These are phyloP conservation scores for Protomyctophum bolini DNA, from an alignment of 2,113 vertebrate species.

Conservation along the genomic window DNA sequence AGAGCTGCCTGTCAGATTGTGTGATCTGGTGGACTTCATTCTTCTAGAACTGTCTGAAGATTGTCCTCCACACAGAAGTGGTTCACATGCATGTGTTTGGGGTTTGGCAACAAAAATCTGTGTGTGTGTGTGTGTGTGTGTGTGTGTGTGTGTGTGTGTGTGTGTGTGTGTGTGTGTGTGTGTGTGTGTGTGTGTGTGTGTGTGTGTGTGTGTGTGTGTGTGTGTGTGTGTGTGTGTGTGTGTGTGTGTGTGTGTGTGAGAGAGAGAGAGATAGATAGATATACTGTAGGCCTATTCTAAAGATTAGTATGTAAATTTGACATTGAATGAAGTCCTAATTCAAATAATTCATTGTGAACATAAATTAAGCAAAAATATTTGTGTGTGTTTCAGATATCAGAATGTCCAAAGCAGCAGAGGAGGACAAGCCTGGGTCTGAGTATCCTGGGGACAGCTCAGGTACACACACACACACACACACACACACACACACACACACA, in stretches of 20 bases:
- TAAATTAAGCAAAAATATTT: constrained; percentile 9
- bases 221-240: constrained; percentile 8
- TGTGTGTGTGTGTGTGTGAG: not conserved
- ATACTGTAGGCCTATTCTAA: too few species aligned
- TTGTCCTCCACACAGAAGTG: too few species aligned
- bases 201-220: constrained; percentile 13
- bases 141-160: not conserved
- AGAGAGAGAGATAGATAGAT: too few species aligned
- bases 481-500: not conserved
- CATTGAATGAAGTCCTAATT: too few species aligned
- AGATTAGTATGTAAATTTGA: too few species aligned
- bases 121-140: too few species aligned
- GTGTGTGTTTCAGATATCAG: constrained; percentile 77
- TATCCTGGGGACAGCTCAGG: constrained; percentile 81
- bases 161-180: constrained; percentile 10
- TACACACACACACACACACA: constrained; percentile 30
- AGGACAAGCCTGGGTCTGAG: constrained; percentile 77
- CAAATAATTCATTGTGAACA: too few species aligned
- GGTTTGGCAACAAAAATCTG: too few species aligned
- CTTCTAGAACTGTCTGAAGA: too few species aligned
- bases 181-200: constrained; percentile 6
- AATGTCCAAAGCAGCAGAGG: constrained; percentile 81
- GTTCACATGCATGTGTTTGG: too few species aligned
- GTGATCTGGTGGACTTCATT: too few species aligned
- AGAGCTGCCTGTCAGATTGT: too few species aligned